Evolutionary conservation across 2,113 vertebrate genomes (phyloP), one percentile per base, ranked within the genome.

Genomic region (Thomomys bottae): DNA sequence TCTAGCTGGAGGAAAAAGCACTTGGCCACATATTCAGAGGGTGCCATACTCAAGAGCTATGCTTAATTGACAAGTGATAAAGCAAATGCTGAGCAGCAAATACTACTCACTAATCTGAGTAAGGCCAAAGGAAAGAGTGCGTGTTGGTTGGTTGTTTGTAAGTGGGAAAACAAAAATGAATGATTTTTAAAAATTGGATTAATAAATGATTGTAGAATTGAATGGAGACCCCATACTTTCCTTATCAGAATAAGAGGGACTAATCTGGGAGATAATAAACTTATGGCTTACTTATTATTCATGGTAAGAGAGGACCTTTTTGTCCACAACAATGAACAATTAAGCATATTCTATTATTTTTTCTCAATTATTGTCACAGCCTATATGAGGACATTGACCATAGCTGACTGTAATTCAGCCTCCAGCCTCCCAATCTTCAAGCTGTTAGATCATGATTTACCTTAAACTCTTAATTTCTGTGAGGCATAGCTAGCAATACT

Each of bases 181-280:
- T 30, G n/a, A n/a, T n/a, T 8, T 40, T 61, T 59, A 38, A 9
- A 86, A 81, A 73, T 84, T n/a, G 1, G 54, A 28, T 75, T 17
- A 84, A n/a, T 34, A 40, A 92, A 72, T 63, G 61, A 68, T 66
- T 80, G 9, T 85, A 73, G 64, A 89, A 72, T 72, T 84, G 38
- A 40, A 59, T 42, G 18, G 26, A 38, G 34, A 34, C 8, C 21
- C 21, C n/a, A 40, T 42, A 49, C 20, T 73, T 68, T 88, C 81
- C 26, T 79, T 30, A 2, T 28, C 87, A 26, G 9, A 67, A 63
- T 73, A 72, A 78, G 0, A 20, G 8, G 10, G 9, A 88, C 26
- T 28, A 24, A 34, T 4, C 57, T 30, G 24, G 20, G 8, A 54
- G 26, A 49, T 28, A 34, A 63, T 17, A 71, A 36, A 54, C 8